Evolutionary conservation across 2,797 vertebrate species (phyloP).

Genomic region (Falco rusticolus): DNA sequence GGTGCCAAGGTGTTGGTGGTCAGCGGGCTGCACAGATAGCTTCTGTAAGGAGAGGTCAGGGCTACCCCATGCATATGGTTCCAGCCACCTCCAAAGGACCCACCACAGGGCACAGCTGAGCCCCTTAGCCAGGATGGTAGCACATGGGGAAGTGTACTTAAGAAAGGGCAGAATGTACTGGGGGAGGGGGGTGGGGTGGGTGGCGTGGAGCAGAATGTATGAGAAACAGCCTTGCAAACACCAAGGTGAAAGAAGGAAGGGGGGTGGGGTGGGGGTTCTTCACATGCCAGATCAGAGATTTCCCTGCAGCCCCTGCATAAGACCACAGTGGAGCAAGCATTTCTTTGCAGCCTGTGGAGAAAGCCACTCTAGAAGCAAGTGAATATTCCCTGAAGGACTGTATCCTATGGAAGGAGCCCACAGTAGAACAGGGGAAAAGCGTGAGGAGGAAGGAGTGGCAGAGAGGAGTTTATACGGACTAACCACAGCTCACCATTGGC

Average conservation of each 20-base stretch:
- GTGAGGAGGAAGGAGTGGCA: background rate
- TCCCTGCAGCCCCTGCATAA: background rate
- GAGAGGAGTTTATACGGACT: background rate
- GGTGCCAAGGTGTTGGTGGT: background rate
- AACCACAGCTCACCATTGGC: background rate
- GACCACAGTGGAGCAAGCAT: background rate
- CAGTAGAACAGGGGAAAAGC: background rate
- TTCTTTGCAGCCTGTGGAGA: background rate
- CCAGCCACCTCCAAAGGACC: background rate
- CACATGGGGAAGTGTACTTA: background rate
- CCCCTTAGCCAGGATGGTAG: background rate
- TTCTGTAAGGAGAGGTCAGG: background rate
- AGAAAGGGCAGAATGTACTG: background rate
- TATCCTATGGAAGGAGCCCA: background rate
- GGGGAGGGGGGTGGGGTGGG: too few relatives aligned
- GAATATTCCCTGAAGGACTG: background rate
- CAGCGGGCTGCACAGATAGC: background rate
- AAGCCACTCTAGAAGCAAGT: background rate
- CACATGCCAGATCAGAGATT: background rate
- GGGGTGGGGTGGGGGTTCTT: background rate
- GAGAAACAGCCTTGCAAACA: background rate
- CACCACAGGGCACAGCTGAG: background rate
- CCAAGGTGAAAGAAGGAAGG: background rate
- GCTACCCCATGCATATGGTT: fast-evolving
- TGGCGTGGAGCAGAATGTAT: background rate